These are phyloP conservation scores for Psilopogon haemacephalus DNA, from an alignment of 2,113 vertebrate species.

Conservation along the genomic window DNA sequence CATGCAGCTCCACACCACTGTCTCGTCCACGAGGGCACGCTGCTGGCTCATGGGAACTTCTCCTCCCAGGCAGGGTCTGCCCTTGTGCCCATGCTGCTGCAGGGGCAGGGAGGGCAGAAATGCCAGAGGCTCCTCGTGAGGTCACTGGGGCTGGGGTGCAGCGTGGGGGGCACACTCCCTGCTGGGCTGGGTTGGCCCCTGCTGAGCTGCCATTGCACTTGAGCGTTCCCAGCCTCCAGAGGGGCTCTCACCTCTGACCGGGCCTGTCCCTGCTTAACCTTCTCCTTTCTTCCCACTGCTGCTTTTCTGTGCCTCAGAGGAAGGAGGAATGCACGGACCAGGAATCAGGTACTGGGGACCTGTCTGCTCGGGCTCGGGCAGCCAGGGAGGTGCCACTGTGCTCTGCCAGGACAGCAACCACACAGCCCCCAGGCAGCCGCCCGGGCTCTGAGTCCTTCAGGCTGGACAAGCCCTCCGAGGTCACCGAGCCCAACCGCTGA, in stretches of 20 bases:
- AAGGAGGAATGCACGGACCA: constrained; percentile 97
- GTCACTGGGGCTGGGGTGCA: not conserved
- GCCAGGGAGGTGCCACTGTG: not conserved
- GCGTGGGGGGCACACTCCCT: not conserved
- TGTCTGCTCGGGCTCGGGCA: not conserved
- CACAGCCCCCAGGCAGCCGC: not conserved
- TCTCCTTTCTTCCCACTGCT: constrained; percentile 84
- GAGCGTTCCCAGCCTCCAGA: constrained; percentile 75
- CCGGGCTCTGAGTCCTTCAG: too few relatives aligned
- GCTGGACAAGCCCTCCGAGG: too few relatives aligned
- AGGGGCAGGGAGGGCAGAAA: not conserved
- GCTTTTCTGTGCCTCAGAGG: constrained; percentile 92
- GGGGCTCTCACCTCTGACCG: constrained; percentile 82
- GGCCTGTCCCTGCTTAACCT: constrained; percentile 88
- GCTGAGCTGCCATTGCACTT: constrained; percentile 78
- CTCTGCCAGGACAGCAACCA: not conserved
- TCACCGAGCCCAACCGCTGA: too few relatives aligned
- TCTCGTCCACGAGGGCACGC: too few relatives aligned
- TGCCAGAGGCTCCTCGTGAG: not conserved
- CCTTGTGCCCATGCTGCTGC: fast-evolving
- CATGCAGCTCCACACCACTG: too few relatives aligned
- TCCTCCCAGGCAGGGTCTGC: not conserved
- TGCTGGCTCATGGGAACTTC: too few relatives aligned
- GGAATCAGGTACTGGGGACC: constrained; percentile 89
- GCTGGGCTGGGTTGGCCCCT: constrained; percentile 7